Conservation (phyloP, 2,113 vertebrate genomes). For the Halichoerus grypus region DNA sequence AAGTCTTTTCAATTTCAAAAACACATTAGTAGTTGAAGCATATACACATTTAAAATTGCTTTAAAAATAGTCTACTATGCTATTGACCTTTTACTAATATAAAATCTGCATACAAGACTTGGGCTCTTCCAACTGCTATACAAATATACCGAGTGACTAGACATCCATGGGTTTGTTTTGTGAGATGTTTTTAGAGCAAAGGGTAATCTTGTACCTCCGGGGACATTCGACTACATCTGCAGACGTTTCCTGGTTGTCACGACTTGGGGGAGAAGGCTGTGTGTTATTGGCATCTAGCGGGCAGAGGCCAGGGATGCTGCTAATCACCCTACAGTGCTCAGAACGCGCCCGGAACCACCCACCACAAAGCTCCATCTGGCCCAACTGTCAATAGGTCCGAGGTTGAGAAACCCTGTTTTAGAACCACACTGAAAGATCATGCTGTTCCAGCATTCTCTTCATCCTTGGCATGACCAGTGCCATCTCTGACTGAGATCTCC, state of each 20-base stretch:
- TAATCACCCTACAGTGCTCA: fast-evolving
- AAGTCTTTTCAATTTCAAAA: neutral
- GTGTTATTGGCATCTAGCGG: too few species aligned
- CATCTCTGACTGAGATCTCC: neutral
- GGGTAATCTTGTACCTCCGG: neutral
- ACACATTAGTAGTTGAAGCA: slow-evolving; percentile 44
- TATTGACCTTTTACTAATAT: slow-evolving; percentile 54
- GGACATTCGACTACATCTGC: neutral
- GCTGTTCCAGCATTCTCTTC: neutral
- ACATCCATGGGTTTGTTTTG: neutral
- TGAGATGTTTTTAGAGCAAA: neutral
- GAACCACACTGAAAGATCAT: too few species aligned
- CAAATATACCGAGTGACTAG: neutral
- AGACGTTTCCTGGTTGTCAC: neutral
- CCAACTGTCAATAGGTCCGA: fast-evolving
- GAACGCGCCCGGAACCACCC: fast-evolving
- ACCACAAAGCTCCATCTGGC: fast-evolving
- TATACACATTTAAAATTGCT: slow-evolving; percentile 57
- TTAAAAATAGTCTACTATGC: slow-evolving; percentile 57
- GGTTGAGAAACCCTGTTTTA: neutral
- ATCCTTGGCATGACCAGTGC: neutral
- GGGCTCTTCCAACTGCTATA: neutral
- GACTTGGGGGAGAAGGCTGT: neutral
- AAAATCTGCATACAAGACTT: neutral
- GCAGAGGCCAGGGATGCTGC: too few species aligned